Conservation (phyloP, 2,888 invertebrate species). For the Drosophila tanythrix region DNA sequence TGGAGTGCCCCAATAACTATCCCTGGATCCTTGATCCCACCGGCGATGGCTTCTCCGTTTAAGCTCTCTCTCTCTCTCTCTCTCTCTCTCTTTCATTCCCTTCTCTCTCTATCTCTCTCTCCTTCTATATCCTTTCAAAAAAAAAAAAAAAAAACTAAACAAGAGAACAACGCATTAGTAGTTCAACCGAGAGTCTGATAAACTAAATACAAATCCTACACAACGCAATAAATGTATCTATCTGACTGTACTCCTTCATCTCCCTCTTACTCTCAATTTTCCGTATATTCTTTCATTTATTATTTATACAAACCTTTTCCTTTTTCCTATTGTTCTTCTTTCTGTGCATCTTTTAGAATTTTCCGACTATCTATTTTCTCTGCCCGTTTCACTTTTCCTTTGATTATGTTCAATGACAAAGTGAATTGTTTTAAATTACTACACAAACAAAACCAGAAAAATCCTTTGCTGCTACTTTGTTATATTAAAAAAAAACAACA, state of each 20-base stretch:
- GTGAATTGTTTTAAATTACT: conserved; percentile 68
- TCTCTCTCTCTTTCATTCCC: background rate
- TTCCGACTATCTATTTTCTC: conserved; percentile 25
- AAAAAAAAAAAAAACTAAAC: conserved; percentile 57
- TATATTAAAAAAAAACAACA: conserved; percentile 49
- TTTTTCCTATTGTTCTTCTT: conserved; percentile 29
- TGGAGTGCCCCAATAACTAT: conserved; percentile 98
- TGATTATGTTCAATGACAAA: conserved; percentile 60
- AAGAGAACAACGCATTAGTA: conserved; percentile 79
- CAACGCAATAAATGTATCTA: conserved; percentile 39
- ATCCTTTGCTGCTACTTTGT: conserved; percentile 67
- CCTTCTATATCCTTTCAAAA: conserved; percentile 25
- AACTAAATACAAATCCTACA: conserved; percentile 68
- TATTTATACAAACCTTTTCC: conserved; percentile 61
- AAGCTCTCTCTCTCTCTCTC: conserved; percentile 72
- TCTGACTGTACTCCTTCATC: conserved; percentile 11
- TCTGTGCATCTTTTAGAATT: conserved; percentile 20
- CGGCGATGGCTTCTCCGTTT: conserved; percentile 95
- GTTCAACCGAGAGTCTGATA: conserved; percentile 85
- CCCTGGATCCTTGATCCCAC: conserved; percentile 98
- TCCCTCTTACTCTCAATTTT: conserved; percentile 3
- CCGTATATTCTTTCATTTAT: conserved; percentile 19
- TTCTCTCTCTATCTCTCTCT: background rate
- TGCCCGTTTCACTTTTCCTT: conserved; percentile 28
- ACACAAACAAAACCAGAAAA: conserved; percentile 30